Conservation (phyloP, 2,113 vertebrate genomes). For the Phylloscopus whistleri region DNA sequence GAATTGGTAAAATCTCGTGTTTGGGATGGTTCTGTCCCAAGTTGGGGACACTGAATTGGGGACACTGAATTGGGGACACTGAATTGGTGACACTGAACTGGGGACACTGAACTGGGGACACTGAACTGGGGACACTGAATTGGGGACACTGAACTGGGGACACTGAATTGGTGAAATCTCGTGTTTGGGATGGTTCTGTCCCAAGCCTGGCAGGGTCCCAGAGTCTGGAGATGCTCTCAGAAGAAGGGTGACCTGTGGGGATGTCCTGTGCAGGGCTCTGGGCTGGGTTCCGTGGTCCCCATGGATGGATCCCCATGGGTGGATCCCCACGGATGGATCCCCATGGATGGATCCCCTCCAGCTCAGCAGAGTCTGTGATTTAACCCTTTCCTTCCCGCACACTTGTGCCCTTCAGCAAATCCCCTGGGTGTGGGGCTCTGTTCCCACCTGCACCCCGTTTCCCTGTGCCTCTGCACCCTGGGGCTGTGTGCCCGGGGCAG, state of each 20-base stretch:
- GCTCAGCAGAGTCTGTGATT: not conserved
- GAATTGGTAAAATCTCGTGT: too few relatives aligned
- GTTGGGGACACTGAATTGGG: too few relatives aligned
- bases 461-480: fast-evolving
- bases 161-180: too few relatives aligned
- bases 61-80: too few relatives aligned
- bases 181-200: not conserved
- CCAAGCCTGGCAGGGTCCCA: not conserved
- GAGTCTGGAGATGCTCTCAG: not conserved
- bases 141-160: too few relatives aligned
- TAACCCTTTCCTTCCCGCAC: too few relatives aligned
- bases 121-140: too few relatives aligned
- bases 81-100: too few relatives aligned
- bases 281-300: not conserved
- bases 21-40: too few relatives aligned
- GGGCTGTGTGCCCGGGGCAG: fast-evolving
- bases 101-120: too few relatives aligned
- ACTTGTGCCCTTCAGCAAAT: not conserved
- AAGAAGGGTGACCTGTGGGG: too few relatives aligned
- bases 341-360: not conserved
- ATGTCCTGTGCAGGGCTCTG: not conserved
- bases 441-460: fast-evolving
- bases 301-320: too few relatives aligned
- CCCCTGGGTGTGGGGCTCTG: fast-evolving
- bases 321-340: not conserved